Percentiles rank a stretch among this genome's conserved stretches.
phyloP scores from a whole-genome alignment of 2,113 vertebrate species.

The Corythornis vintsioides region DNA sequence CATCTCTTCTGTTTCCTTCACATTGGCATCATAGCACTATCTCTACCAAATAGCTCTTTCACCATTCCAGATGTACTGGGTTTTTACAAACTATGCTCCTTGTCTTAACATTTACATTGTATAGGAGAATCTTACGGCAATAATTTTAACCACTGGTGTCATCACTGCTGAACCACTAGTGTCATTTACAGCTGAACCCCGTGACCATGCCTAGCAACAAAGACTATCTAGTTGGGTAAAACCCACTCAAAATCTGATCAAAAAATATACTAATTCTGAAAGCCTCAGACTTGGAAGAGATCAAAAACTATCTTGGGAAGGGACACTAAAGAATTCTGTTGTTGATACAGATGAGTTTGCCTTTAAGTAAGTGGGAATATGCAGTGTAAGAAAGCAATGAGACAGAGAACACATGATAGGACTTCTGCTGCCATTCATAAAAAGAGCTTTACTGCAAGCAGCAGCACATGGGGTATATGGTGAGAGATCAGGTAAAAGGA shows the following conservation, averaged over 20 bases:
- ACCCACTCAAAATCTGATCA: background rate
- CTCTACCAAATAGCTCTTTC: background rate
- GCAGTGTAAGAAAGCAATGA: background rate
- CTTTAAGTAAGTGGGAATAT: background rate
- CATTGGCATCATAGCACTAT: background rate
- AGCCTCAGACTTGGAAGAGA: background rate
- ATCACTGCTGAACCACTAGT: background rate
- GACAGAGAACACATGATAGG: background rate
- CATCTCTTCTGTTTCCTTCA: background rate
- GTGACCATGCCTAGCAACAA: background rate
- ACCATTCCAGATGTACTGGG: background rate
- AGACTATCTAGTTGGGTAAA: background rate
- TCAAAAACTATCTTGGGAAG: background rate
- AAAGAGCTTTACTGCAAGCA: background rate
- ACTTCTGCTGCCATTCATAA: background rate
- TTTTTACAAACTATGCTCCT: background rate
- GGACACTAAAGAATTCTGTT: background rate
- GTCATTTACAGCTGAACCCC: background rate
- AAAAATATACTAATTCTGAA: background rate
- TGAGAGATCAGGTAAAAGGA: background rate
- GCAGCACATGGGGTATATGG: background rate
- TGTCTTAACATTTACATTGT: background rate
- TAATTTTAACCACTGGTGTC: background rate
- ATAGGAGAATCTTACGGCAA: background rate
- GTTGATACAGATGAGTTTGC: background rate